These are phyloP conservation scores for Zoanthus sociatus DNA, from an alignment of 92 coral and sea anemone genomes.

Conservation along the genomic window DNA sequence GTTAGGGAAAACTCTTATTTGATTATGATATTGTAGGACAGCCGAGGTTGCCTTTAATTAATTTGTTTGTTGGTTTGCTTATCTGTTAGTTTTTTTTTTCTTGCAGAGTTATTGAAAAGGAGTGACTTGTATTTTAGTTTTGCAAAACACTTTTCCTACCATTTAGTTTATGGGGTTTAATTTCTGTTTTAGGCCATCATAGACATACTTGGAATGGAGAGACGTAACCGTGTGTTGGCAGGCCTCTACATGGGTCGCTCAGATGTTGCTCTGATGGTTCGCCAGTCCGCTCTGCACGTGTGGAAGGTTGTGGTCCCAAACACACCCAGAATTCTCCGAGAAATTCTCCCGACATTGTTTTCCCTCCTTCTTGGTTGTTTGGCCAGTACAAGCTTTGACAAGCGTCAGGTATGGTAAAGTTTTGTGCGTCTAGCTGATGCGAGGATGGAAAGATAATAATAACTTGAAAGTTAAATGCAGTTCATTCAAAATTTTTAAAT, in stretches of 20 bases:
- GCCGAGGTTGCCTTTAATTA: too few relatives aligned
- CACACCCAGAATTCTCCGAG: conserved; percentile 95
- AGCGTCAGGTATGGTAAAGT: conserved; percentile 82
- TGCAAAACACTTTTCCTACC: not conserved
- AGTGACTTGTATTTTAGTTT: too few relatives aligned
- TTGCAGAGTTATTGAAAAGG: too few relatives aligned
- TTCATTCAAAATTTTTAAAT: not conserved
- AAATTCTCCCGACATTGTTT: conserved; percentile 94
- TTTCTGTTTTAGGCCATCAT: conserved; percentile 80
- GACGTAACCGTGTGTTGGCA: conserved; percentile 97
- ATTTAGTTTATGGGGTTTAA: not conserved
- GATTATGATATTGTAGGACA: too few relatives aligned
- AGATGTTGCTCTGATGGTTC: conserved; percentile 96
- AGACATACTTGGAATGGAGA: conserved; percentile 81
- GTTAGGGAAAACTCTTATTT: too few relatives aligned
- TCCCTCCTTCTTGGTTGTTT: conserved; percentile 94
- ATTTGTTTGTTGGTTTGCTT: too few relatives aligned
- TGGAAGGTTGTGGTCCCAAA: conserved; percentile 99
- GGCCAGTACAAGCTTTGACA: conserved; percentile 97
- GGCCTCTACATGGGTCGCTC: conserved; percentile 99
- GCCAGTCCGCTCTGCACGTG: conserved; percentile 98
- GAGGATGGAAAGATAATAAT: not conserved
- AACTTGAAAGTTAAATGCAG: not conserved
- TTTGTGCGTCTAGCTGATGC: not conserved
- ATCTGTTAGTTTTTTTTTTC: too few relatives aligned